Conservation (phyloP, 2,888 invertebrate genomes). For the Sesamia inferens region DNA sequence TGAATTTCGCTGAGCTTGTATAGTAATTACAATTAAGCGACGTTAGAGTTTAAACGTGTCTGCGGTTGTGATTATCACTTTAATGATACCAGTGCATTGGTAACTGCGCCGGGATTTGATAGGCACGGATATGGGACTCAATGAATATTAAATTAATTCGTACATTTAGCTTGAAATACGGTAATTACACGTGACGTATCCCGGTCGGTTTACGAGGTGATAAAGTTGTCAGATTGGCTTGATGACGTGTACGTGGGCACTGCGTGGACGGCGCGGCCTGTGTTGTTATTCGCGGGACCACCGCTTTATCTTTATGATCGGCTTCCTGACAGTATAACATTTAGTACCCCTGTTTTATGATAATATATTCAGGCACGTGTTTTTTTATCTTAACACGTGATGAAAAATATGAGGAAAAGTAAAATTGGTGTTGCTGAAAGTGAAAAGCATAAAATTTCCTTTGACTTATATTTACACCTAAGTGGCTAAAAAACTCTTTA, state of each 20-base stretch:
- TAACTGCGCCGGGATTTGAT: conserved; percentile 72
- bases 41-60: conserved; percentile 49
- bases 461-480: not conserved
- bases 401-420: conserved; percentile 17
- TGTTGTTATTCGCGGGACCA: conserved; percentile 60
- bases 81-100: conserved; percentile 69
- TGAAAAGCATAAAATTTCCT: not conserved
- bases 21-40: conserved; percentile 56
- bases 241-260: conserved; percentile 61
- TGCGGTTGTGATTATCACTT: conserved; percentile 61
- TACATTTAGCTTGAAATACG: conserved; percentile 78
- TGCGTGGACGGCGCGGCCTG: conserved; percentile 56
- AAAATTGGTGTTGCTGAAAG: not conserved
- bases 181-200: conserved; percentile 77
- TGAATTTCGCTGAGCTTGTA: conserved; percentile 45
- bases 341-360: conserved; percentile 1
- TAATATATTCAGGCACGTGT: not conserved
- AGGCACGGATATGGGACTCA: conserved; percentile 71
- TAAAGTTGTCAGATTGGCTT: conserved; percentile 75
- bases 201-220: conserved; percentile 78
- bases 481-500: conserved; percentile 1
- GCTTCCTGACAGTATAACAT: conserved; percentile 62
- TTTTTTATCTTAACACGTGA: conserved; percentile 14
- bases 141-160: conserved; percentile 82
- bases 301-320: conserved; percentile 75